Evolutionary conservation across 2,888 invertebrate genomes (phyloP).

Genomic region (Deilephila porcellus): DNA sequence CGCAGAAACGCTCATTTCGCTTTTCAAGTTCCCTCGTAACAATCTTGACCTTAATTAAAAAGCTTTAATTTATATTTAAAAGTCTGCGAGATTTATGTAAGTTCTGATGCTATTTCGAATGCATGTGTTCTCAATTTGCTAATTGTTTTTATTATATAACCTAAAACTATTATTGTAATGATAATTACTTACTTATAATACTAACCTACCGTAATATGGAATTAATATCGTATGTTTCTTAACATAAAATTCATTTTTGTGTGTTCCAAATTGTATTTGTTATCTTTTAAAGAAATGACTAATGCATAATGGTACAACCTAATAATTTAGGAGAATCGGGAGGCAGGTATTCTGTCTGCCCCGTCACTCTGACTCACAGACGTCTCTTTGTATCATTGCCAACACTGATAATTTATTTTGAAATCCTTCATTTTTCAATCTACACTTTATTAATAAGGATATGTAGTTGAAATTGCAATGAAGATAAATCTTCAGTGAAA

Average conservation of each 20-base stretch:
- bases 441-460: conserved; percentile 19
- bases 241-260: background rate
- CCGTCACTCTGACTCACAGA: conserved; percentile 67
- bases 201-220: too few species aligned
- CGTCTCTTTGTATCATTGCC: conserved; percentile 65
- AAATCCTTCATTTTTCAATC: conserved; percentile 30
- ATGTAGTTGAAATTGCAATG: conserved; percentile 53
- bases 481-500: conserved; percentile 40
- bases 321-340: conserved; percentile 40
- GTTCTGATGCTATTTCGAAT: background rate
- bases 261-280: background rate
- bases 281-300: background rate
- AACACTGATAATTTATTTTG: conserved; percentile 38
- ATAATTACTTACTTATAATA: too few species aligned
- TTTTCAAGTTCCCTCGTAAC: background rate
- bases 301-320: conserved; percentile 32
- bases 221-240: too few species aligned
- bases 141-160: background rate
- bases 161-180: background rate
- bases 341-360: conserved; percentile 44
- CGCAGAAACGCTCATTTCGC: conserved; percentile 2
- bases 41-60: conserved; percentile 5
- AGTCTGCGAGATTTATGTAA: background rate
- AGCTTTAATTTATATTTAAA: conserved; percentile 9
- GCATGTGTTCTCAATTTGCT: background rate